Percentiles rank a stretch among this genome's conserved stretches.
Conservation (phyloP, 1,140 invertebrate species). For the Aphaenogaster ashmeadi region DNA sequence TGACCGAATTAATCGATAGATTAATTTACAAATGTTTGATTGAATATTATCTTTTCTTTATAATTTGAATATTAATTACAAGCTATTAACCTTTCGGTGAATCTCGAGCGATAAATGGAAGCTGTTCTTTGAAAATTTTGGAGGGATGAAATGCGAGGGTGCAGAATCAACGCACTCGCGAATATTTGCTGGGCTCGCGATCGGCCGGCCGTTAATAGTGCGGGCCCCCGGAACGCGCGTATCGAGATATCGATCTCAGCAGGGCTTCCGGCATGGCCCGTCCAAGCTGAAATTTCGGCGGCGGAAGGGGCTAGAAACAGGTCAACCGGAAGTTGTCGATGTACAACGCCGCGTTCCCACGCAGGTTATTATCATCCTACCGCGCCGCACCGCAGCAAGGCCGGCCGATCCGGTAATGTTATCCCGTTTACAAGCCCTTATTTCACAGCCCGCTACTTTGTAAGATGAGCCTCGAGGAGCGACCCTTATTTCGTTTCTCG, state of each 20-base stretch:
- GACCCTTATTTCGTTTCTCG: slow-evolving; percentile 33
- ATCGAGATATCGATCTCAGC: slow-evolving; percentile 47
- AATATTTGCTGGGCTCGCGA: slow-evolving; percentile 2
- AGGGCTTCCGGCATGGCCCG: slow-evolving; percentile 12
- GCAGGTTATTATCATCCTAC: slow-evolving; percentile 57
- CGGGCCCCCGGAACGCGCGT: not conserved
- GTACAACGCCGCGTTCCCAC: slow-evolving; percentile 46
- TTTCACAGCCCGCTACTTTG: slow-evolving; percentile 53
- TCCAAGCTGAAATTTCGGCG: slow-evolving; percentile 50
- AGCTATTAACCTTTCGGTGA: not conserved
- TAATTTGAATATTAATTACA: not conserved
- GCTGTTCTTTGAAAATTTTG: not conserved
- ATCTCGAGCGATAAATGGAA: not conserved
- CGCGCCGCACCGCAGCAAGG: not conserved
- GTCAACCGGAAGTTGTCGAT: slow-evolving; percentile 56
- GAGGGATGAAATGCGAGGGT: not conserved
- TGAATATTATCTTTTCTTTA: not conserved
- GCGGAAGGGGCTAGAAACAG: slow-evolving; percentile 42
- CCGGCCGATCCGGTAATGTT: slow-evolving; percentile 8
- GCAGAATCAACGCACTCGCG: not conserved
- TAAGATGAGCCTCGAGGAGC: slow-evolving; percentile 27
- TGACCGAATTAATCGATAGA: not conserved
- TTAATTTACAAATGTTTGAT: not conserved
- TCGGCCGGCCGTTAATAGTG: slow-evolving; percentile 10
- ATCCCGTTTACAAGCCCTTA: slow-evolving; percentile 39